A percentile compares a stretch with the other conserved stretches of the same genome.
Conservation (phyloP, 2,113 vertebrate genomes). For the Larimichthys polyactis region DNA sequence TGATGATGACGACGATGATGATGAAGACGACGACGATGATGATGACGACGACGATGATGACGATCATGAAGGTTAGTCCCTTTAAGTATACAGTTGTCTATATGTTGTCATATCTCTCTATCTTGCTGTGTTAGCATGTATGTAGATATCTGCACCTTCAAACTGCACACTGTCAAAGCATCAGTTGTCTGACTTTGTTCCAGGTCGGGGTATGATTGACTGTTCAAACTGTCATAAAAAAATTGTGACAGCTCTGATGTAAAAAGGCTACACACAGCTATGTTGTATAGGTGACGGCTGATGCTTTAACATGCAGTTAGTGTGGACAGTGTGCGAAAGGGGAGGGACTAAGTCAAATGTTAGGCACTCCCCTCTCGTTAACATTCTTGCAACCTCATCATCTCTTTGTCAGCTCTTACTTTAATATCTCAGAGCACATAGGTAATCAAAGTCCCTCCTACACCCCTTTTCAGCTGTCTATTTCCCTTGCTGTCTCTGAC, state of each 20-base stretch:
- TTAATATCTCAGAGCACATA: slow-evolving; percentile 65
- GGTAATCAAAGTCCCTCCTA: slow-evolving; percentile 80
- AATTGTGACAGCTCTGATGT: not conserved
- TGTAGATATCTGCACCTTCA: slow-evolving; percentile 14
- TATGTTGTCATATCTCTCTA: slow-evolving; percentile 1
- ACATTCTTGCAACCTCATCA: slow-evolving; percentile 62
- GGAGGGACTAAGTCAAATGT: slow-evolving; percentile 67
- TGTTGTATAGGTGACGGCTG: slow-evolving; percentile 9
- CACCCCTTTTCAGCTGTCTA: slow-evolving; percentile 82
- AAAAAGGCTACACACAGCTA: too few species aligned
- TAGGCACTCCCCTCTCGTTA: slow-evolving; percentile 71
- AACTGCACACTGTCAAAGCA: not conserved
- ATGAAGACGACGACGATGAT: slow-evolving; percentile 60
- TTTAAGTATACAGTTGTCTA: slow-evolving; percentile 18
- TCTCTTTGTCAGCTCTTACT: slow-evolving; percentile 66
- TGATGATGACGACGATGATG: slow-evolving; percentile 57
- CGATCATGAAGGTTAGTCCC: slow-evolving; percentile 80
- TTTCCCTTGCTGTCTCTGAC: slow-evolving; percentile 84
- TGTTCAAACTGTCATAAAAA: not conserved
- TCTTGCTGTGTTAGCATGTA: slow-evolving; percentile 32
- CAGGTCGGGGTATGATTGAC: not conserved
- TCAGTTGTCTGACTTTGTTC: slow-evolving; percentile 13
- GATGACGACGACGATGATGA: slow-evolving; percentile 57
- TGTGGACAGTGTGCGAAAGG: slow-evolving; percentile 58
- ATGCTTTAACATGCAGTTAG: slow-evolving; percentile 32